A percentile compares a stretch with the other conserved stretches of the same genome.
These are phyloP conservation scores for Tachina grossa DNA, from an alignment of 2,888 invertebrate species.

Conservation along the genomic window DNA sequence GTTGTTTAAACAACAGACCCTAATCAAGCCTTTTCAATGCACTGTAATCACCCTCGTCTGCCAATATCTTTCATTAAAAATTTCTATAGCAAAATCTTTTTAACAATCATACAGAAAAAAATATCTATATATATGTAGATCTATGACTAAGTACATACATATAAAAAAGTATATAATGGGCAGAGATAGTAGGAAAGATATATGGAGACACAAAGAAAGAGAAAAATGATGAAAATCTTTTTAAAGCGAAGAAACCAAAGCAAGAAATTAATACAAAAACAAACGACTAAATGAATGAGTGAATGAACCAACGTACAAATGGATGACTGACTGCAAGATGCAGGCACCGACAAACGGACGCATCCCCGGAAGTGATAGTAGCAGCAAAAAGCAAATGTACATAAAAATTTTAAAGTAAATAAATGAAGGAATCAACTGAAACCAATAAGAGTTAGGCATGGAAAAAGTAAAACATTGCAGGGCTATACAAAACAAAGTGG, in stretches of 20 bases:
- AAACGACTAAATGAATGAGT: background rate
- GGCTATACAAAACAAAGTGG: background rate
- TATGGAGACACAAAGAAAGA: background rate
- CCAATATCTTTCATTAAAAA: constrained; percentile 52
- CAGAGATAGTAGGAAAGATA: background rate
- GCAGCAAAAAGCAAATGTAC: background rate
- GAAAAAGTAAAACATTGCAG: background rate
- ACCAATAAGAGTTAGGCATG: background rate
- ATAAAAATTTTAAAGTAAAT: background rate
- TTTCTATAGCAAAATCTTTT: constrained; percentile 44
- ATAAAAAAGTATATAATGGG: background rate
- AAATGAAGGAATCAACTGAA: background rate
- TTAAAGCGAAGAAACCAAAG: constrained; percentile 26
- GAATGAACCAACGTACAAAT: background rate
- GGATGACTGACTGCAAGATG: background rate
- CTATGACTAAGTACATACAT: background rate
- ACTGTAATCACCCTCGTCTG: background rate
- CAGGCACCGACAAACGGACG: constrained; percentile 3
- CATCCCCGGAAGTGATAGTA: background rate
- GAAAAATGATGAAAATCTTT: constrained; percentile 11
- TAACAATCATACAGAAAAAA: background rate
- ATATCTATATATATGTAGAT: background rate
- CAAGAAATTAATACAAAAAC: constrained; percentile 26
- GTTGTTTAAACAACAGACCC: too few relatives aligned
- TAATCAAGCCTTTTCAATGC: background rate